Evolutionary conservation across 2,113 vertebrate species (phyloP).

Genomic region (Pluvialis apricaria): DNA sequence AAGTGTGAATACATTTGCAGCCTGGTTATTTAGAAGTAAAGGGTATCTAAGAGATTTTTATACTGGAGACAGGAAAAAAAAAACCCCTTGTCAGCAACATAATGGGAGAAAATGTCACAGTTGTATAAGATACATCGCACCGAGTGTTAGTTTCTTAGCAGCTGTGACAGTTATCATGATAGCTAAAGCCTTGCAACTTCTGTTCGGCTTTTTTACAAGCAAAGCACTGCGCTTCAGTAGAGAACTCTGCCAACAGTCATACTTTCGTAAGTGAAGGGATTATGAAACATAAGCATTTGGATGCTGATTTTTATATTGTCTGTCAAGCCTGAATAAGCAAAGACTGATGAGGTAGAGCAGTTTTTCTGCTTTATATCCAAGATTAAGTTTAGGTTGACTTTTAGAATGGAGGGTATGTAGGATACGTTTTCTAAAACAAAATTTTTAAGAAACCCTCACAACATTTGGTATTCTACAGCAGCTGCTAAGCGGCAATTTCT

Average conservation of each 20-base stretch:
- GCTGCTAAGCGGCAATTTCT: background rate
- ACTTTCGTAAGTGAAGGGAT: slow-evolving; percentile 4
- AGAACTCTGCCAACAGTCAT: background rate
- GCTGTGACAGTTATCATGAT: background rate
- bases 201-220: slow-evolving; percentile 20
- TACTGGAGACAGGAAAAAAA: background rate
- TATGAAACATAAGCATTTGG: background rate
- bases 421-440: background rate
- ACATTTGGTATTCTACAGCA: background rate
- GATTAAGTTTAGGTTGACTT: background rate
- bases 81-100: background rate
- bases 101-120: background rate
- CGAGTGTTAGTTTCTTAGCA: background rate
- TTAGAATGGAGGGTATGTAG: background rate
- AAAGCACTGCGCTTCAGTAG: background rate
- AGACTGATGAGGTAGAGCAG: background rate
- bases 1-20: background rate
- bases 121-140: background rate
- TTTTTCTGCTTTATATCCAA: background rate
- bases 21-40: background rate
- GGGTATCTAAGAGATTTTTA: background rate
- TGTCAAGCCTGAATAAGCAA: background rate
- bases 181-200: background rate
- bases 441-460: background rate
- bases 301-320: slow-evolving; percentile 19